A percentile compares a stretch with the other conserved stretches of the same genome.
These are phyloP conservation scores for Orycteropus afer DNA, from an alignment of 2,113 vertebrate species.

Conservation along the genomic window DNA sequence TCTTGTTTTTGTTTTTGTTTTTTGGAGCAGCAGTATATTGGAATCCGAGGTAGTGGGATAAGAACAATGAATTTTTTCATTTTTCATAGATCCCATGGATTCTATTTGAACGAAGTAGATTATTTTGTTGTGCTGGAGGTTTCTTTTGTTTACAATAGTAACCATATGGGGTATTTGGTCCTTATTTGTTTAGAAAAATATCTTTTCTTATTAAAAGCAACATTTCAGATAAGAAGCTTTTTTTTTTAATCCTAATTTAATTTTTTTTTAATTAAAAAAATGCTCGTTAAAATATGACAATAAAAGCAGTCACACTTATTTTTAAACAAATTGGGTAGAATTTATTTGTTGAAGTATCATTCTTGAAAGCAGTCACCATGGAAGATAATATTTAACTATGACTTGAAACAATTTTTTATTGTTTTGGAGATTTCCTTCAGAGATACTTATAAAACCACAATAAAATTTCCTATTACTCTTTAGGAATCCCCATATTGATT, in stretches of 20 bases:
- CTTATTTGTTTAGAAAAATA: not conserved
- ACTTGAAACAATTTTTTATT: not conserved
- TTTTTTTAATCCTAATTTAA: not conserved
- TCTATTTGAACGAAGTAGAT: not conserved
- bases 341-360: constrained; percentile 28
- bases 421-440: constrained; percentile 22
- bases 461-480: not conserved
- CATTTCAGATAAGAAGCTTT: not conserved
- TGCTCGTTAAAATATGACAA: not conserved
- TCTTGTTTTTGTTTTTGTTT: not conserved
- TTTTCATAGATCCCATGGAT: not conserved
- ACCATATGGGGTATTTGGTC: not conserved
- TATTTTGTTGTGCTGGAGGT: not conserved
- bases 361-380: not conserved
- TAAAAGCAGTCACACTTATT: not conserved
- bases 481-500: not conserved
- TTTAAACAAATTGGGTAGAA: constrained; percentile 29
- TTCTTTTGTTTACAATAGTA: constrained; percentile 18
- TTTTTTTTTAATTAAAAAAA: not conserved
- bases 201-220: not conserved
- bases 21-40: not conserved
- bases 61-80: constrained; percentile 53
- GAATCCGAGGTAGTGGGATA: not conserved
- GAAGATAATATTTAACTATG: not conserved
- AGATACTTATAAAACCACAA: not conserved